These are phyloP conservation scores for Lasiurus borealis DNA, from an alignment of 2,113 vertebrate species.

Conservation along the genomic window DNA sequence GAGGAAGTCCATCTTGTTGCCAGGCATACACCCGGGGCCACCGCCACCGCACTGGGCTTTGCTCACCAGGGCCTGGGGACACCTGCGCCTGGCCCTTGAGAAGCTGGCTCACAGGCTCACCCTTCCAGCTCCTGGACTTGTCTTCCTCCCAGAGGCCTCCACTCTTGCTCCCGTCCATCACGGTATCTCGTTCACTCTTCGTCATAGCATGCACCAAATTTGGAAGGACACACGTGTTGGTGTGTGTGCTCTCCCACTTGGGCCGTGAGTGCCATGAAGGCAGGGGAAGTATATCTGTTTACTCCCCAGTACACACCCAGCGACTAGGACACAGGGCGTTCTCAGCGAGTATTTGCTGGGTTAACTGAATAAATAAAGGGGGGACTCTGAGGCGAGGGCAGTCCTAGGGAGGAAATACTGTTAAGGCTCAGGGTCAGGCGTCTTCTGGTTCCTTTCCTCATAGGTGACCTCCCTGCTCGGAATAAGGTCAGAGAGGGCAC, in stretches of 20 bases:
- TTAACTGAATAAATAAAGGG: neutral
- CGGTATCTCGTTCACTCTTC: neutral
- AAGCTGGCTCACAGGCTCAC: neutral
- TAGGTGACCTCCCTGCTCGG: neutral
- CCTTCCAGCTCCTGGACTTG: neutral
- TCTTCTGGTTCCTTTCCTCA: neutral
- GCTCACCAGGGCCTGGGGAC: neutral
- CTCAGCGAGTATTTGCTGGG: neutral
- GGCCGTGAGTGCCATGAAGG: neutral
- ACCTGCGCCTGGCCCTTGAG: neutral
- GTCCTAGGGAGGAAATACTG: neutral
- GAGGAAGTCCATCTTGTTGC: neutral
- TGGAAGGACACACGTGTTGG: neutral
- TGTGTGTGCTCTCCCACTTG: neutral
- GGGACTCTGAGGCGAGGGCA: neutral
- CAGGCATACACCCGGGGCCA: rapidly evolving
- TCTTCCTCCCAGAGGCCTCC: neutral
- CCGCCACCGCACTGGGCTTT: neutral
- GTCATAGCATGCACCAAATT: neutral
- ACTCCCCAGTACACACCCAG: neutral
- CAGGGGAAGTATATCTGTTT: neutral
- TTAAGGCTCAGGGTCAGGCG: neutral
- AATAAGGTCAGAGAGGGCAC: neutral
- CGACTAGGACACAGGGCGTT: neutral
- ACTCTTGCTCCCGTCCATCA: neutral